phyloP scores from a whole-genome alignment of 2,888 invertebrate genomes.

The Noctua janthe region DNA sequence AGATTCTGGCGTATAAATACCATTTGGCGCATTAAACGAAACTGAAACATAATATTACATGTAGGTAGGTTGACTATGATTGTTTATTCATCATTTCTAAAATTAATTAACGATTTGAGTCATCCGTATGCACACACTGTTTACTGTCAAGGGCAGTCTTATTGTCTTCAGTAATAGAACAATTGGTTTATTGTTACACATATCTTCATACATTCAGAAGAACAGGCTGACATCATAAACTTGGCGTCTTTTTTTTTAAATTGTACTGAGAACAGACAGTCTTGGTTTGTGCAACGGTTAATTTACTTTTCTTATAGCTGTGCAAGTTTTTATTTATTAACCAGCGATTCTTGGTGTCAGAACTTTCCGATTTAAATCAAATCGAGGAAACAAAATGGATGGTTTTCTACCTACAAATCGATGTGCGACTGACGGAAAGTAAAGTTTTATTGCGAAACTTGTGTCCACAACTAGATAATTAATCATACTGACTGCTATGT shows the following conservation, averaged over 20 bases:
- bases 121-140: slow-evolving; percentile 33
- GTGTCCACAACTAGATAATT: neutral
- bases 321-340: neutral
- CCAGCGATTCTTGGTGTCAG: neutral
- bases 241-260: slow-evolving; percentile 2
- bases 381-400: neutral
- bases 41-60: neutral
- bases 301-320: slow-evolving; percentile 1
- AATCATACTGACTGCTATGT: neutral
- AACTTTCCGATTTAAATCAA: neutral
- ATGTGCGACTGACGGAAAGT: neutral
- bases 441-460: neutral
- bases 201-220: neutral
- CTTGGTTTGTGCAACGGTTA: neutral
- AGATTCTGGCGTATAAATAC: neutral
- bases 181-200: slow-evolving; percentile 46
- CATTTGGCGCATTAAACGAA: neutral
- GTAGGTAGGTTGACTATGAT: slow-evolving; percentile 4
- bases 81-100: slow-evolving; percentile 41
- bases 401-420: neutral
- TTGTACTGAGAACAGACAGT: slow-evolving; percentile 11
- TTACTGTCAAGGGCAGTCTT: slow-evolving; percentile 42
- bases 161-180: slow-evolving; percentile 31
- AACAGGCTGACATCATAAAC: slow-evolving; percentile 43
- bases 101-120: slow-evolving; percentile 47